These are phyloP conservation scores for Chrysogorgia sp. DNA, from an alignment of 92 coral and sea anemone species.

Conservation along the genomic window DNA sequence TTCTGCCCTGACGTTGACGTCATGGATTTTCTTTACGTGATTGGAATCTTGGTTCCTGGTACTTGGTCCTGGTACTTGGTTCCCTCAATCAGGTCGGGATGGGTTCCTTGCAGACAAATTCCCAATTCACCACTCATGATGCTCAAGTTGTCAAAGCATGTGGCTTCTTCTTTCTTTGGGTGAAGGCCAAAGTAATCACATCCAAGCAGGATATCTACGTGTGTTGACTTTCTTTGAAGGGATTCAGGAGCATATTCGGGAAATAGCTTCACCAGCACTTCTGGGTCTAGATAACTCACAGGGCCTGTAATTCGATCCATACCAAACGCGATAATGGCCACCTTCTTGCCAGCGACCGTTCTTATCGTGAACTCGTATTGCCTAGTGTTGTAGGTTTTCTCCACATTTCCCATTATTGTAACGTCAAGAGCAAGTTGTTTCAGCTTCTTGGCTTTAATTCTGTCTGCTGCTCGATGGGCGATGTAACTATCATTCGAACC, in stretches of 20 bases:
- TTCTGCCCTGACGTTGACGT: constrained; percentile 47
- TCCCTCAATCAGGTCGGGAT: constrained; percentile 50
- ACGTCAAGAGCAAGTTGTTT: constrained; percentile 57
- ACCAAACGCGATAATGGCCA: constrained; percentile 57
- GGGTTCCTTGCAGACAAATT: constrained; percentile 68
- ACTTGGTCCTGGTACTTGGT: too few relatives aligned
- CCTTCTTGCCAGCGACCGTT: constrained; percentile 61
- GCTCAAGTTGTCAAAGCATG: constrained; percentile 63
- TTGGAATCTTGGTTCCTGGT: too few relatives aligned
- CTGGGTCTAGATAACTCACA: constrained; percentile 44
- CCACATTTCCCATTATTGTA: constrained; percentile 67
- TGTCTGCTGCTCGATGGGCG: constrained; percentile 69
- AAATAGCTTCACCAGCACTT: constrained; percentile 57
- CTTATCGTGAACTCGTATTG: constrained; percentile 54
- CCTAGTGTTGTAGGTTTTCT: constrained; percentile 61
- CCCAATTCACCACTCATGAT: constrained; percentile 75
- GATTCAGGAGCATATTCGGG: constrained; percentile 64
- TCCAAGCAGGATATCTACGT: constrained; percentile 55
- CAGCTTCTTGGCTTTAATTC: constrained; percentile 56
- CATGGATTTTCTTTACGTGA: constrained; percentile 63
- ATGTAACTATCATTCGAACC: constrained; percentile 66
- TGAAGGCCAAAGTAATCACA: too few relatives aligned
- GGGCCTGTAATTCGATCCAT: constrained; percentile 67
- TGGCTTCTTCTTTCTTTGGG: constrained; percentile 64
- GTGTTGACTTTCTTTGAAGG: constrained; percentile 62